phyloP scores from a whole-genome alignment of 2,888 invertebrate species.

The Blastobasis lacticolella region DNA sequence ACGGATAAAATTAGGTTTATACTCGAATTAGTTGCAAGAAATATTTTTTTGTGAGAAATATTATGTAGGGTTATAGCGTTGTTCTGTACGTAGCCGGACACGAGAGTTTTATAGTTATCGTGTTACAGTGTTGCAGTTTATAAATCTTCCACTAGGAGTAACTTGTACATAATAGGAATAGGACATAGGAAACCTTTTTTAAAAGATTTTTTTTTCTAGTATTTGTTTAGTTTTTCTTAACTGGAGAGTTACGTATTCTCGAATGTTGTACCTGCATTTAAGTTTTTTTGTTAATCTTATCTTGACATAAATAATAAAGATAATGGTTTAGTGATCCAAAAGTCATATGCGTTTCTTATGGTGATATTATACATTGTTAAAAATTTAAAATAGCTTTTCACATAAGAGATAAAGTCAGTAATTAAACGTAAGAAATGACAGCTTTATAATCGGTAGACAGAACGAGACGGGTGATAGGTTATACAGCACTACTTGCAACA shows the following conservation, averaged over 20 bases:
- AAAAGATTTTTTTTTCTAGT: slow-evolving; percentile 60
- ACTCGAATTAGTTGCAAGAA: slow-evolving; percentile 73
- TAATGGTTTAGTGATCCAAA: slow-evolving; percentile 60
- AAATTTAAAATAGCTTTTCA: slow-evolving; percentile 39
- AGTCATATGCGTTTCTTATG: slow-evolving; percentile 53
- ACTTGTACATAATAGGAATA: slow-evolving; percentile 65
- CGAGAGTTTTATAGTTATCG: slow-evolving; percentile 58
- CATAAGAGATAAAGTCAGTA: slow-evolving; percentile 65
- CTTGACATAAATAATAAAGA: slow-evolving; percentile 69
- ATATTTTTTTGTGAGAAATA: slow-evolving; percentile 71
- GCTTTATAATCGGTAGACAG: slow-evolving; percentile 65
- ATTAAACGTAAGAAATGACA: slow-evolving; percentile 65
- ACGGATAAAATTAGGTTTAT: slow-evolving; percentile 63
- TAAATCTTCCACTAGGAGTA: slow-evolving; percentile 64
- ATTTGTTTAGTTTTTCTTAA: slow-evolving; percentile 65
- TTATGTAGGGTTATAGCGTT: slow-evolving; percentile 60
- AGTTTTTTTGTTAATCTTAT: slow-evolving; percentile 62
- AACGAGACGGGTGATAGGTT: slow-evolving; percentile 35
- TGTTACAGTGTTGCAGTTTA: slow-evolving; percentile 74
- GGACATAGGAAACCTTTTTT: slow-evolving; percentile 56
- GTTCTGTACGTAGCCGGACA: slow-evolving; percentile 58
- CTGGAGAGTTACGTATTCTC: slow-evolving; percentile 71
- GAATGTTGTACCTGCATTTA: slow-evolving; percentile 76
- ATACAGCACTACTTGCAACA: slow-evolving; percentile 58
- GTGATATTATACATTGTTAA: slow-evolving; percentile 49